Percentiles rank a stretch among this genome's conserved stretches.
Conservation (phyloP, 1,140 invertebrate species). For the Globodera rostochiensis region DNA sequence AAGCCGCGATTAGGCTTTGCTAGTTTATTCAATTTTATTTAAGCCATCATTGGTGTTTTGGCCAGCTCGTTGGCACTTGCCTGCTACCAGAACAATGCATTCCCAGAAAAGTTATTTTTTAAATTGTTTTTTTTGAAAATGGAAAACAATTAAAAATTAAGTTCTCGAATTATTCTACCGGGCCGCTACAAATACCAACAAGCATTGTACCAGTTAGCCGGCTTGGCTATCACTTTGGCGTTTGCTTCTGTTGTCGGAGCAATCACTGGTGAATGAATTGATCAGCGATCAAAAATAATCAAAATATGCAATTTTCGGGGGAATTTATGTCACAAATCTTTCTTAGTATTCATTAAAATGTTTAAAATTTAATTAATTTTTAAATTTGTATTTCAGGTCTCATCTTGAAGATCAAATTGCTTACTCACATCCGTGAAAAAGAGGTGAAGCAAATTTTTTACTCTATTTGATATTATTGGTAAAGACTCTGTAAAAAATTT, state of each 20-base stretch:
- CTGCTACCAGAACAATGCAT: slow-evolving; percentile 29
- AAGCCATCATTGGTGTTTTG: slow-evolving; percentile 66
- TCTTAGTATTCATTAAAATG: too few relatives aligned
- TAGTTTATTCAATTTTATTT: not conserved
- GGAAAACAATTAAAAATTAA: not conserved
- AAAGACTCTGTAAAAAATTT: too few relatives aligned
- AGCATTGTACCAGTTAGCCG: slow-evolving; percentile 55
- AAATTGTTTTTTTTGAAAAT: not conserved
- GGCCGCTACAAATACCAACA: slow-evolving; percentile 41
- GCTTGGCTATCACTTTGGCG: slow-evolving; percentile 49
- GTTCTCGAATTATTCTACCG: slow-evolving; percentile 30
- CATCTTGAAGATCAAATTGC: slow-evolving; percentile 54
- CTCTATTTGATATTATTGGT: not conserved
- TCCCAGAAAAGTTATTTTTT: slow-evolving; percentile 36
- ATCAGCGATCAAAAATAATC: not conserved
- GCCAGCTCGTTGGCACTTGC: slow-evolving; percentile 43
- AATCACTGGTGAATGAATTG: slow-evolving; percentile 50
- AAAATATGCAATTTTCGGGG: too few relatives aligned
- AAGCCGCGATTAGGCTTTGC: not conserved
- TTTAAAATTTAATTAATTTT: too few relatives aligned
- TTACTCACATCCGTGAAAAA: slow-evolving; percentile 58
- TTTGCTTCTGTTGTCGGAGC: slow-evolving; percentile 58
- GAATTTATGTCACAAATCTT: too few relatives aligned
- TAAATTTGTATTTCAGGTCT: slow-evolving; percentile 48
- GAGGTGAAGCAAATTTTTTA: slow-evolving; percentile 22